Evolutionary conservation across 92 coral and sea anemone genomes (phyloP).

Genomic region (Palythoa caribaeorum): DNA sequence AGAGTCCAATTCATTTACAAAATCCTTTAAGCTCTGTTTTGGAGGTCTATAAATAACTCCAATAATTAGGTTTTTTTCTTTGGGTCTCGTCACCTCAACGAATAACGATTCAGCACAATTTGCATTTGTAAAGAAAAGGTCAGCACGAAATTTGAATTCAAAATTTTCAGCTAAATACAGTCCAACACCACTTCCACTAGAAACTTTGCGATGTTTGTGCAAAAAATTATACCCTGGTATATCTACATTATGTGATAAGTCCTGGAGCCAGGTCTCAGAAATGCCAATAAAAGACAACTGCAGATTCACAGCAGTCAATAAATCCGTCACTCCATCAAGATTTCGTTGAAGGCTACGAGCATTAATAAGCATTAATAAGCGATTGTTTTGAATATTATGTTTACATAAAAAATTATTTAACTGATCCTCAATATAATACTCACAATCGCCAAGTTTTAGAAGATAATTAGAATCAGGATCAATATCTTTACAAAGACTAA

Average conservation of each 20-base stretch:
- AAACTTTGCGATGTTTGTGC: constrained; percentile 42
- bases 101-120: constrained; percentile 29
- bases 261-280: constrained; percentile 43
- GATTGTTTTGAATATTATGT: constrained; percentile 2
- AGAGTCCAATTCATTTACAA: background rate
- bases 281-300: constrained; percentile 45
- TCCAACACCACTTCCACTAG: constrained; percentile 42
- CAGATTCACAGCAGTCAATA: background rate
- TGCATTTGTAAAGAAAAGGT: constrained; percentile 1
- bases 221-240: constrained; percentile 46
- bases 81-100: constrained; percentile 15
- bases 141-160: constrained; percentile 27
- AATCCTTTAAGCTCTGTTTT: constrained; percentile 14
- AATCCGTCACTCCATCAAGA: no score
- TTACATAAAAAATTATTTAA: background rate
- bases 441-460: background rate
- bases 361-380: constrained; percentile 16
- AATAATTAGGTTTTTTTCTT: constrained; percentile 37
- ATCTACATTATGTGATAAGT: constrained; percentile 1
- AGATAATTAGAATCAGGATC: constrained; percentile 22
- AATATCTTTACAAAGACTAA: constrained; percentile 3
- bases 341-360: background rate
- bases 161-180: constrained; percentile 18
- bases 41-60: constrained; percentile 46
- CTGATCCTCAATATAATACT: constrained; percentile 14